Base-by-base conservation (phyloP, 2,797 vertebrate genomes). In the Cryptoblepharus egeriae region DNA sequence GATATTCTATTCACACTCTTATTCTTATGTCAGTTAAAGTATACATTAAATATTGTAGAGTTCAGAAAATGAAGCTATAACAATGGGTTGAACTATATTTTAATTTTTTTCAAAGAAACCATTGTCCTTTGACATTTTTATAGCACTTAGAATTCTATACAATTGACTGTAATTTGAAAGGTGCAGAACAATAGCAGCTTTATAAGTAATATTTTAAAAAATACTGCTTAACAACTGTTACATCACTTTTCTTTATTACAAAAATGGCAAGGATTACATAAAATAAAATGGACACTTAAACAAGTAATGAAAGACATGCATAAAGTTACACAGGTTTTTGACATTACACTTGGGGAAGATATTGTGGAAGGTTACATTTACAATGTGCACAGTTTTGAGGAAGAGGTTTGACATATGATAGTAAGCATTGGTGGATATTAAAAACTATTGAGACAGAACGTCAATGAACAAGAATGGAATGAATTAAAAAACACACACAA, bases 201-300 rank as follows among this genome's bases (percentile, higher is more conserved):
- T 81, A 87, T 78, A 65, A 88, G 85, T 89, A 95, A 94, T n/a
- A n/a, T 93, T 52, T 94, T 96, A 93, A 91, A 94, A 95, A 94
- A 93, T 89, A 94, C 91, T 87, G 87, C 80, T 90, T 89, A 82
- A 90, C 84, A 89, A 87, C 52, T 16, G 93, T 94, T 94, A 92
- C 88, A 77, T 90, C 88, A 95, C 81, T 93, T 94, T 94, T 92
- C 91, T 96, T 96, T 95, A 95, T 96, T 95, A 94, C 85, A 91
- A 93, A 87, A 91, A 93, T 92, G 91, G 88, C 91, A 95, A 76
- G 92, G 67, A 16, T 92, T 83, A 81, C 82, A 87, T 67, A 89
- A 92, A 90, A 68, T 74, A 81, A 93, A 89, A 90, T 77, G 60
- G 90, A 89, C 79, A 86, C 84, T 52, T 80, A 92, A n/a, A 94